phyloP scores from a whole-genome alignment of 1,140 invertebrate genomes.

The Meteorus sp. region DNA sequence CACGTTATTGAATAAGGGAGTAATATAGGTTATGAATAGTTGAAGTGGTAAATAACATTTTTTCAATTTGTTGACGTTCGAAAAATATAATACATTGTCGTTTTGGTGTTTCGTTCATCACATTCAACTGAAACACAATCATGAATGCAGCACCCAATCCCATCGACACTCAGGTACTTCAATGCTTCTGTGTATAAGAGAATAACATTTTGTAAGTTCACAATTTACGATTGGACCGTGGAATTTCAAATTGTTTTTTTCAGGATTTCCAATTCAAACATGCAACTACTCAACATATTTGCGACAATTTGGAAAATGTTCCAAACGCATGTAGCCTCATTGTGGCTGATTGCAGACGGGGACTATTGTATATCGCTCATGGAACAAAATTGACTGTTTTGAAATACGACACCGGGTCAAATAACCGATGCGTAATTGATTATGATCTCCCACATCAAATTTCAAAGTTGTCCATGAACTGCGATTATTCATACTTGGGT shows the following conservation, averaged over 20 bases:
- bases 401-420: conserved; percentile 33
- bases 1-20: no score
- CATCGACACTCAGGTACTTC: background rate
- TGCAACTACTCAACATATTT: conserved; percentile 37
- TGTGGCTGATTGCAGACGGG: conserved; percentile 45
- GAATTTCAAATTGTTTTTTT: conserved; percentile 22
- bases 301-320: conserved; percentile 37
- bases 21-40: no score
- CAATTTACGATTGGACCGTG: background rate
- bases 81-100: no score
- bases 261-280: conserved; percentile 55
- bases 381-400: conserved; percentile 46
- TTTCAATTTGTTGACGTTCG: no score
- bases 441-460: conserved; percentile 39
- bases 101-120: no score
- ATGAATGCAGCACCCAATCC: background rate
- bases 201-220: background rate
- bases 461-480: conserved; percentile 45
- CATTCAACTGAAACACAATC: no score
- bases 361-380: conserved; percentile 50
- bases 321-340: conserved; percentile 43
- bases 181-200: background rate
- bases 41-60: no score
- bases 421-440: conserved; percentile 45
- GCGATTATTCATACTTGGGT: conserved; percentile 50